These are phyloP conservation scores for Panthera leo DNA, from an alignment of 2,113 vertebrate species.

Conservation along the genomic window DNA sequence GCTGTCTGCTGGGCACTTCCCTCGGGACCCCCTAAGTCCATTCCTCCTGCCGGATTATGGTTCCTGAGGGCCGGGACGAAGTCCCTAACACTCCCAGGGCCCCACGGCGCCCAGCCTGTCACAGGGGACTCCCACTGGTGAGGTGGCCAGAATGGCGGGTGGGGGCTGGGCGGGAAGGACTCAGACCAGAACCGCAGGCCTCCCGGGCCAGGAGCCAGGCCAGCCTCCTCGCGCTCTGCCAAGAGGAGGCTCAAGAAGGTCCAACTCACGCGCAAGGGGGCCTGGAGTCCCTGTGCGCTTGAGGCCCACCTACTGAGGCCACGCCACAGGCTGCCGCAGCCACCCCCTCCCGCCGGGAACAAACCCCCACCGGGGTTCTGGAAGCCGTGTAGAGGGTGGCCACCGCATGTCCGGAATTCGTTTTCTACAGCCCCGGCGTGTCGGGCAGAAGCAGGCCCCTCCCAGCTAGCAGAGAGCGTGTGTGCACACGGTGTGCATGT, in stretches of 20 bases:
- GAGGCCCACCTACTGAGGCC: background rate
- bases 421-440: background rate
- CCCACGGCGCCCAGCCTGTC: background rate
- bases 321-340: background rate
- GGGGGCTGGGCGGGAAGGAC: background rate
- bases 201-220: background rate
- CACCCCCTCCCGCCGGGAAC: background rate
- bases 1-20: background rate
- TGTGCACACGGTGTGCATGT: no score
- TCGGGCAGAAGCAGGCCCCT: background rate
- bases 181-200: background rate
- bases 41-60: background rate
- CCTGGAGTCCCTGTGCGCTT: fast-evolving
- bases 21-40: background rate
- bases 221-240: background rate
- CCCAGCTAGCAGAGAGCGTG: background rate
- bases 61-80: background rate
- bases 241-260: background rate
- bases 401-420: background rate
- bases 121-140: background rate
- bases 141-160: background rate
- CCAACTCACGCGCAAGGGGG: fast-evolving
- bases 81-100: background rate
- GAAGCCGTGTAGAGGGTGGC: background rate
- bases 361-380: background rate